Conservation (phyloP, 2,888 invertebrate genomes). For the Cheilosia impressa region DNA sequence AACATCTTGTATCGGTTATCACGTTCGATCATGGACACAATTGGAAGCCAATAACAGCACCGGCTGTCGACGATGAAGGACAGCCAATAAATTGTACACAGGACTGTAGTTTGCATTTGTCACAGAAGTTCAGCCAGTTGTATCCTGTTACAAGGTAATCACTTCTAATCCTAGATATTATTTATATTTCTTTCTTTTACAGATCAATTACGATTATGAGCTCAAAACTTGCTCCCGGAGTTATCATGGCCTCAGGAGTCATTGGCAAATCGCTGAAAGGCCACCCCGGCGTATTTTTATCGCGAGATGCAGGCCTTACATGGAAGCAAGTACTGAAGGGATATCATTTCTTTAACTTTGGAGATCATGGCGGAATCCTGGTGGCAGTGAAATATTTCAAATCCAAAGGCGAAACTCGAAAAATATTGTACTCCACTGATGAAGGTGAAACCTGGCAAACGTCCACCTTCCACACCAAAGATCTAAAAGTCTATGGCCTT, state of each 20-base stretch:
- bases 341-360: slow-evolving; percentile 93
- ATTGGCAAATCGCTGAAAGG: slow-evolving; percentile 91
- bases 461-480: slow-evolving; percentile 88
- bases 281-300: slow-evolving; percentile 91
- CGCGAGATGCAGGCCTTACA: slow-evolving; percentile 91
- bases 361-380: slow-evolving; percentile 95
- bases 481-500: slow-evolving; percentile 93
- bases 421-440: slow-evolving; percentile 92
- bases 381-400: slow-evolving; percentile 94
- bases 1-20: slow-evolving; percentile 91
- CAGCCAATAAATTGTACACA: slow-evolving; percentile 88
- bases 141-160: slow-evolving; percentile 88
- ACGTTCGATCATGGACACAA: slow-evolving; percentile 94
- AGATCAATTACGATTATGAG: slow-evolving; percentile 92
- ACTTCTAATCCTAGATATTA: no score
- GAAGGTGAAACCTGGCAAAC: slow-evolving; percentile 93
- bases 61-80: slow-evolving; percentile 88
- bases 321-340: slow-evolving; percentile 93
- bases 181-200: background rate
- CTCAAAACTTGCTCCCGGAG: slow-evolving; percentile 93
- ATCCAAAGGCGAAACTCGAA: slow-evolving; percentile 89
- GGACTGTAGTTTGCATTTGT: slow-evolving; percentile 93
- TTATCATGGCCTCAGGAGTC: slow-evolving; percentile 94
- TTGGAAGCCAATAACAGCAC: slow-evolving; percentile 91
- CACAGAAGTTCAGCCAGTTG: slow-evolving; percentile 92